phyloP scores from a whole-genome alignment of 2,797 vertebrate species.

The Pangasius larnaudii region DNA sequence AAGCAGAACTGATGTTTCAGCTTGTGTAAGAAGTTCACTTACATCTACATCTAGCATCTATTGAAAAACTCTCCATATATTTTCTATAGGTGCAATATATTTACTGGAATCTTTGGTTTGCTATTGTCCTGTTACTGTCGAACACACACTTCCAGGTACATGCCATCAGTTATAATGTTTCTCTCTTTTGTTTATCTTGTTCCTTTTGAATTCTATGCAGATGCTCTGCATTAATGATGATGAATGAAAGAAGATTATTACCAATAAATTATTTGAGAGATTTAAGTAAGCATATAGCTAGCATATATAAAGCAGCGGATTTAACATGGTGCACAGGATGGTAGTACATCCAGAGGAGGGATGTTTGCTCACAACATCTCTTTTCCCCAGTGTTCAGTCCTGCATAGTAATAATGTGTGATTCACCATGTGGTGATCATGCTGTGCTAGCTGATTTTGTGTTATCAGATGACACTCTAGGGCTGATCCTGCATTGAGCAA shows the following conservation, averaged over 20 bases:
- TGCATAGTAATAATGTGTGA: slow-evolving; percentile 43
- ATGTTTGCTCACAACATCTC: not conserved
- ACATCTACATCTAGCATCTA: not conserved
- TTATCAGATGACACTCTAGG: slow-evolving; percentile 43
- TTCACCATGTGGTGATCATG: slow-evolving; percentile 43
- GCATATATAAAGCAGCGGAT: not conserved
- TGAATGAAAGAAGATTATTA: not conserved
- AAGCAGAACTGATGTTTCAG: not conserved
- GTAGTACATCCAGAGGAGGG: not conserved
- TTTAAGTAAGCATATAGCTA: not conserved
- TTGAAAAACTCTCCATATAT: not conserved
- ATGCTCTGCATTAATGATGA: not conserved
- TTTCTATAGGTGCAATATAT: not conserved
- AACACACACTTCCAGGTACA: not conserved
- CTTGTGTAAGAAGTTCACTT: not conserved
- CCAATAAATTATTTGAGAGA: not conserved
- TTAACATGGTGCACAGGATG: not conserved
- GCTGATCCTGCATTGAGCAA: slow-evolving; percentile 13
- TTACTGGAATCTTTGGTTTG: not conserved
- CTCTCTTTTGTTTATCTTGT: not conserved
- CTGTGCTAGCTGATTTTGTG: slow-evolving; percentile 50
- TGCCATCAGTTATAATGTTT: not conserved
- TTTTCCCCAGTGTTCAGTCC: slow-evolving; percentile 12
- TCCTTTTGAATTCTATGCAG: not conserved
- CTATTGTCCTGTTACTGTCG: not conserved